A percentile compares a stretch with the other conserved stretches of the same genome.
Evolutionary conservation across 2,888 invertebrate species (phyloP).

Genomic region (Eupithecia vulgata): DNA sequence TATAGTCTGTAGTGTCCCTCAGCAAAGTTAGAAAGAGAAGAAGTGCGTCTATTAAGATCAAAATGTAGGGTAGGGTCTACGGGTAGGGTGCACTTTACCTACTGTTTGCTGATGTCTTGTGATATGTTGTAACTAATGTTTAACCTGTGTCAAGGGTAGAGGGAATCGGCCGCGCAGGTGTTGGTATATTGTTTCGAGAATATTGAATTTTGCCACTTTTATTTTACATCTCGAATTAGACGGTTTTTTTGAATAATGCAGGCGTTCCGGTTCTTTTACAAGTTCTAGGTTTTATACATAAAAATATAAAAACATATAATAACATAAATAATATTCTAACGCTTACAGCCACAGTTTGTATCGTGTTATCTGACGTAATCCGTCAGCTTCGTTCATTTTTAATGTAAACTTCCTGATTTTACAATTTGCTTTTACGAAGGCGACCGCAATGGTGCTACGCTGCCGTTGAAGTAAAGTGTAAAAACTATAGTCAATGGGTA

Average conservation of each 20-base stretch:
- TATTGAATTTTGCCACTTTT: conserved; percentile 72
- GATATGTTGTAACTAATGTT: conserved; percentile 10
- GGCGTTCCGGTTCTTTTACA: neutral
- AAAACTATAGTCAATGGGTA: neutral
- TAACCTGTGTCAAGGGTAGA: conserved; percentile 44
- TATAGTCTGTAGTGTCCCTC: neutral
- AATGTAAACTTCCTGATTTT: neutral
- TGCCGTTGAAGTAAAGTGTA: neutral
- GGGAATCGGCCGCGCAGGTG: conserved; percentile 65
- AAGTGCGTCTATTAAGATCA: neutral
- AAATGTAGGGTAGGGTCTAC: neutral
- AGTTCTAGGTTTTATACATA: neutral
- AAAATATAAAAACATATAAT: neutral
- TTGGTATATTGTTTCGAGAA: conserved; percentile 70
- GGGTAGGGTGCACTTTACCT: neutral
- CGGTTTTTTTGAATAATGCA: conserved; percentile 57
- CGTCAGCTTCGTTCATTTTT: too few relatives aligned
- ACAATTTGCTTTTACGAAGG: neutral
- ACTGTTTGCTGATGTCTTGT: conserved; percentile 20
- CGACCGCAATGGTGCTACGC: neutral
- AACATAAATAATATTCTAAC: too few relatives aligned
- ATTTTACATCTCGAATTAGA: conserved; percentile 71
- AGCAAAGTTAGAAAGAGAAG: neutral
- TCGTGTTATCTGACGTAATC: too few relatives aligned
- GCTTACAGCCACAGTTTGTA: neutral